Evolutionary conservation across 2,797 vertebrate species (phyloP), one percentile per base, ranked within the genome.

Genomic region (Ctenopoma multispine): DNA sequence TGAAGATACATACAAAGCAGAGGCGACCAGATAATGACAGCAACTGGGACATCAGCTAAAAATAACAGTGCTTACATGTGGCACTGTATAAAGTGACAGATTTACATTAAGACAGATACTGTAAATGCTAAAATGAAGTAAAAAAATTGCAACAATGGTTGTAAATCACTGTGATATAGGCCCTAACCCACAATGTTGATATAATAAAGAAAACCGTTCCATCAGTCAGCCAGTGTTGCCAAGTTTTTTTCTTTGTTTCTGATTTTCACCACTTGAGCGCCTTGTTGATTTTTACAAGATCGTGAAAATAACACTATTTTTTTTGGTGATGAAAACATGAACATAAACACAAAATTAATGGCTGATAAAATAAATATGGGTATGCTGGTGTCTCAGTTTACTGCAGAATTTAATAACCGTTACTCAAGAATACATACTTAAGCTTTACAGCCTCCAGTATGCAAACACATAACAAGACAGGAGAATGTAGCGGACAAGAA

Each of bases 31-130:
- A 81, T 51, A 60, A 72, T 54, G 59, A 75, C 63, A 80, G 75
- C 18, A 73, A 86, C 75, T 80, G 74, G 70, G 85, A 87, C 86
- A 75, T 73, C 74, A 83, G 80, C 71, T 69, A 14, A 47, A 67
- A 58, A 50, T 20, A 68, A 4, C 55, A 46, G 0, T 17, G 21
- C 29, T 69, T 17, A 23, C 11, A 59, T 27, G 55, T 2, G 12
- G 12, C 5, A 12, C 38, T 40, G 38, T 40, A 13, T 40, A 78
- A 24, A 10, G 55, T 27, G 38, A 31, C 24, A 23, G 55, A 24
- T 38, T 46, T 44, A 43, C 21, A 31, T 59, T 55, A 14, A 34
- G 40, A 54, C 34, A 67, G 24, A 47, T 9, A 40, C 0, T 36
- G 14, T 23, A 12, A 47, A 53, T 63, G 29, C 31, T 9, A 5